phyloP scores from a whole-genome alignment of 1,140 invertebrate species.

The Aphelenchoides fujianensis region DNA sequence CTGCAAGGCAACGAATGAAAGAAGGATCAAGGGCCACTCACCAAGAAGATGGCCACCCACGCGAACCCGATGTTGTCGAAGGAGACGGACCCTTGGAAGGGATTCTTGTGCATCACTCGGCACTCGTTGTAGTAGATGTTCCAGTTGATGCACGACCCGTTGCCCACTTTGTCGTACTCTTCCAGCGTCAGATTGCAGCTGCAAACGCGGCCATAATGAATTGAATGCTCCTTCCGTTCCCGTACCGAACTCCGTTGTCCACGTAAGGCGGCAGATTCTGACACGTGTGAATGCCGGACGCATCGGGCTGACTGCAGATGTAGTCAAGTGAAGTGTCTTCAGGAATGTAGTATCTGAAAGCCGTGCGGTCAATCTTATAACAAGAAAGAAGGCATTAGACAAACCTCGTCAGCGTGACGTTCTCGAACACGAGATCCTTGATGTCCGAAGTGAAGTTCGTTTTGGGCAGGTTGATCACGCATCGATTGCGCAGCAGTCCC shows the following conservation, averaged over 20 bases:
- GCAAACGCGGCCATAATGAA: conserved; percentile 19
- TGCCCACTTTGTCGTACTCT: conserved; percentile 57
- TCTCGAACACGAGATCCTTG: conserved; percentile 38
- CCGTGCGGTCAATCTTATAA: no score
- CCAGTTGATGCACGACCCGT: conserved; percentile 84
- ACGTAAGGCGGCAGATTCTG: conserved; percentile 77
- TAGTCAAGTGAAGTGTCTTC: conserved; percentile 83
- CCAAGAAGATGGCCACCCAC: conserved; percentile 99
- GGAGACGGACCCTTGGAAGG: conserved; percentile 96
- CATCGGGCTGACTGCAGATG: conserved; percentile 87
- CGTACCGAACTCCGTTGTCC: conserved; percentile 67
- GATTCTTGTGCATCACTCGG: conserved; percentile 84
- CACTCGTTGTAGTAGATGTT: conserved; percentile 96
- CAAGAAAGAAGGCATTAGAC: background rate
- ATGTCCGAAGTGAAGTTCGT: conserved; percentile 47
- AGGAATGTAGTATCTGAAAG: conserved; percentile 64
- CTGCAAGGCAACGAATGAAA: conserved; percentile 60
- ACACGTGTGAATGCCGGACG: conserved; percentile 91
- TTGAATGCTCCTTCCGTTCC: conserved; percentile 49
- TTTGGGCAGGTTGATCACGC: conserved; percentile 57
- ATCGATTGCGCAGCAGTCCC: conserved; percentile 71
- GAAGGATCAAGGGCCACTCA: conserved; percentile 65
- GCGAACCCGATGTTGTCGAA: conserved; percentile 99
- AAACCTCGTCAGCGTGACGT: conserved; percentile 58
- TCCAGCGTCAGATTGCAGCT: conserved; percentile 60